Conservation (phyloP, 2,888 invertebrate genomes). For the Toxonevra muliebris region DNA sequence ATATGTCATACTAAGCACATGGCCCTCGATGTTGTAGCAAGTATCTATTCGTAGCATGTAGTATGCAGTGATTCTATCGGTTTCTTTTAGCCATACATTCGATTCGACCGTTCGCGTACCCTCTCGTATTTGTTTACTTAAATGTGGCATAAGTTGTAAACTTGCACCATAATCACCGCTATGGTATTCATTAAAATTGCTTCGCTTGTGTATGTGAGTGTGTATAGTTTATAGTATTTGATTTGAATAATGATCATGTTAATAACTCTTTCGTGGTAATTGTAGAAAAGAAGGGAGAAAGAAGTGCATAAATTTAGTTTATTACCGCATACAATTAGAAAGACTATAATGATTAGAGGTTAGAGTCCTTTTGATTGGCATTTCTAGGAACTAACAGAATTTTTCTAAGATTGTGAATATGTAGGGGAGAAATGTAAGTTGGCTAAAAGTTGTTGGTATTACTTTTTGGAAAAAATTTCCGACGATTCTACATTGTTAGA, state of each 20-base stretch:
- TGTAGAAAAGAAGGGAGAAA: constrained; percentile 19
- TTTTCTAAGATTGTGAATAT: too few relatives aligned
- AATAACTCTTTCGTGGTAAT: constrained; percentile 9
- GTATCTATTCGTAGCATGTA: background rate
- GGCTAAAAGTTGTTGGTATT: too few relatives aligned
- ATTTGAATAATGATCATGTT: constrained; percentile 16
- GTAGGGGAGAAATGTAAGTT: too few relatives aligned
- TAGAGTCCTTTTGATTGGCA: too few relatives aligned
- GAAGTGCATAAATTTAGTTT: constrained; percentile 39
- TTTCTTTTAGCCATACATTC: too few relatives aligned
- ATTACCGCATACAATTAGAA: constrained; percentile 29
- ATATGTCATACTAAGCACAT: constrained; percentile 25
- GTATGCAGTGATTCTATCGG: too few relatives aligned
- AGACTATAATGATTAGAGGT: too few relatives aligned
- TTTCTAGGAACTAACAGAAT: too few relatives aligned
- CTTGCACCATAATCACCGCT: constrained; percentile 19
- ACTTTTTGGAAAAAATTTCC: too few relatives aligned
- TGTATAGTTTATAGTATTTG: constrained; percentile 8
- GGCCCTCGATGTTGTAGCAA: background rate
- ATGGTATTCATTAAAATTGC: constrained; percentile 33
- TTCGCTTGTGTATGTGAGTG: constrained; percentile 33
- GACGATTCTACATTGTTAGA: too few relatives aligned
- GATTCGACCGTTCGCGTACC: background rate
- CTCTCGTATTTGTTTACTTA: background rate
- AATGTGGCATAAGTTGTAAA: background rate